These are phyloP conservation scores for Styela clava DNA, from an alignment of 23 tunicate genomes.

Conservation along the genomic window DNA sequence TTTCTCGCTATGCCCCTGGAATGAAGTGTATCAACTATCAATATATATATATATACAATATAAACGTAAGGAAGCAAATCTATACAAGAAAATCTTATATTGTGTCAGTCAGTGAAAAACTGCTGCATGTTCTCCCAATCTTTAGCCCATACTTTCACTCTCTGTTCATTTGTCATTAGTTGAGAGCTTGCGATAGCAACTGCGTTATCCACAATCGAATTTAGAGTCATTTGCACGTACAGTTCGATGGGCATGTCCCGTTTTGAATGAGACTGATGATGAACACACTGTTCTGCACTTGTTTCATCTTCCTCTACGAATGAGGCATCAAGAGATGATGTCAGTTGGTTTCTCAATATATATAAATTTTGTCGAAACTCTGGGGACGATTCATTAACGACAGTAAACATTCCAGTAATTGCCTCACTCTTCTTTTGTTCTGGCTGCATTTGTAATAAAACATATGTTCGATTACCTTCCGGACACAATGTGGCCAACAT, in stretches of 20 bases:
- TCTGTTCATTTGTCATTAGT: slow-evolving; percentile 55
- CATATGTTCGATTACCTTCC: slow-evolving; percentile 1
- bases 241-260: slow-evolving; percentile 53
- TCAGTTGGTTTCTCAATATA: neutral
- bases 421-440: neutral
- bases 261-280: slow-evolving; percentile 9
- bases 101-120: too few relatives aligned
- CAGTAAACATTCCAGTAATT: slow-evolving; percentile 1
- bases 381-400: neutral
- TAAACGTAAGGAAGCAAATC: too few relatives aligned
- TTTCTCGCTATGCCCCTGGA: too few relatives aligned
- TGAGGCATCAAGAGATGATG: neutral
- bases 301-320: neutral
- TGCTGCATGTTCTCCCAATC: slow-evolving; percentile 65
- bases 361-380: neutral
- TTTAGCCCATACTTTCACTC: slow-evolving; percentile 47
- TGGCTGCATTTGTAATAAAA: slow-evolving; percentile 9
- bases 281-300: slow-evolving; percentile 35
- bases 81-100: too few relatives aligned
- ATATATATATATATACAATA: too few relatives aligned
- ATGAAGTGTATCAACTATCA: too few relatives aligned
- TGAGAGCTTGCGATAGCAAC: slow-evolving; percentile 60
- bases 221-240: slow-evolving; percentile 50
- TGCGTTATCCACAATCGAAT: slow-evolving; percentile 53
- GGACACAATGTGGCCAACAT: neutral